Evolutionary conservation across 2,888 invertebrate genomes (phyloP).

Genomic region (Scaptomyza tumidula): DNA sequence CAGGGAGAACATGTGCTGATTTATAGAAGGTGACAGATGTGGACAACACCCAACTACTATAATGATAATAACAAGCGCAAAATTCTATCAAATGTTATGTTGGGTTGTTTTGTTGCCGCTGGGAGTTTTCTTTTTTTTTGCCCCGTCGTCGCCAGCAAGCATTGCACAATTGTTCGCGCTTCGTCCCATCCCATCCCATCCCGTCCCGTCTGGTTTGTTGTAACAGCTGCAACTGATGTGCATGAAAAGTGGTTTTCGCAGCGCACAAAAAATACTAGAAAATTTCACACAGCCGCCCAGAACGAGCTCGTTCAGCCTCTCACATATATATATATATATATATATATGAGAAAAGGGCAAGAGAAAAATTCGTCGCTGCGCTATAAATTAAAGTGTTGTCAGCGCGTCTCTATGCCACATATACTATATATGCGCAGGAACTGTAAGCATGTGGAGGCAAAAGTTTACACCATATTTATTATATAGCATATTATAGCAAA

Average conservation of each 20-base stretch:
- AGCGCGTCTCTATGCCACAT: no score
- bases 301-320: neutral
- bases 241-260: slow-evolving; percentile 78
- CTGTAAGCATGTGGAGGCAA: no score
- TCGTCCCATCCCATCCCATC: neutral
- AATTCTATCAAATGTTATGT: slow-evolving; percentile 56
- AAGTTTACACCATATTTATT: slow-evolving; percentile 69
- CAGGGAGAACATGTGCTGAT: slow-evolving; percentile 55
- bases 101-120: slow-evolving; percentile 53
- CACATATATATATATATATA: neutral
- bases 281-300: slow-evolving; percentile 7
- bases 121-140: neutral
- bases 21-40: slow-evolving; percentile 80
- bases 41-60: slow-evolving; percentile 39
- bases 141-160: slow-evolving; percentile 37
- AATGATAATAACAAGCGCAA: slow-evolving; percentile 77
- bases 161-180: slow-evolving; percentile 20
- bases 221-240: slow-evolving; percentile 80
- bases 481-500: slow-evolving; percentile 33
- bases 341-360: slow-evolving; percentile 23
- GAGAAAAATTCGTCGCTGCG: slow-evolving; percentile 61
- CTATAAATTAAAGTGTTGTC: slow-evolving; percentile 77
- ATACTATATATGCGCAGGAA: no score
- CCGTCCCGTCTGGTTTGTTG: slow-evolving; percentile 23
- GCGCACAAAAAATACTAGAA: slow-evolving; percentile 52